Base-by-base conservation (phyloP, 1,140 invertebrate genomes). In the Ceratina australensis region DNA sequence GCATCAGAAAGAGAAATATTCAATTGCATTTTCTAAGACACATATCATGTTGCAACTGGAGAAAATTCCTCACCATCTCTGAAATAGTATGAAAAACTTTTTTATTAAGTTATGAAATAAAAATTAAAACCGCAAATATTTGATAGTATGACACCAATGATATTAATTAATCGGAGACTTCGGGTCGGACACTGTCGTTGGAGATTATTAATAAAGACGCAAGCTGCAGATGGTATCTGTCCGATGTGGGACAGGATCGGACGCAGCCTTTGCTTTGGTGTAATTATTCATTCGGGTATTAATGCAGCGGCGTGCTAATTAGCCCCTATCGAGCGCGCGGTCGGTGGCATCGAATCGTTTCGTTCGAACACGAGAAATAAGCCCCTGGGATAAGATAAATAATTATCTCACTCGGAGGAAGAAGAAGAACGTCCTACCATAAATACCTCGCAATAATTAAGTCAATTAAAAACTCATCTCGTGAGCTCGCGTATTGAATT, bases 181-280 rank as follows among this genome's bases (percentile, higher is more conserved):
- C 74, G 83, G 89, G 90, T 90, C 88, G 83, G 85, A 90, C 90
- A 90, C 89, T 74, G 89, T 91, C 89, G 86, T 89, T 83, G 77
- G 66, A 78, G 83, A 88, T 90, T 91, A 90, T 90, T 90, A 91
- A 91, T 91, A 90, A 89, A 89, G 89, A 91, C 83, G 87, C 86
- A 82, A 87, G 78, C 49, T 66, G 66, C 56, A 50, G 64, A 52
- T 60, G 64, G 71, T 82, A 82, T 86, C 76, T 83, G 76, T 86
- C 80, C 82, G 80, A 87, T 89, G 84, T 84, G 72, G 78, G 87
- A 87, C 88, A 87, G 81, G 82, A 86, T 87, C 83, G 80, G 79
- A 42, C 47, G 33, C 80, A 72, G 72, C 79, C 80, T 76, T 75
- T 78, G 78, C 28, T 20, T 74, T 12, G 72, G 56, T 69, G 78